phyloP scores from a whole-genome alignment of 1,140 invertebrate species.

The Thalassaphorura encarpata region DNA sequence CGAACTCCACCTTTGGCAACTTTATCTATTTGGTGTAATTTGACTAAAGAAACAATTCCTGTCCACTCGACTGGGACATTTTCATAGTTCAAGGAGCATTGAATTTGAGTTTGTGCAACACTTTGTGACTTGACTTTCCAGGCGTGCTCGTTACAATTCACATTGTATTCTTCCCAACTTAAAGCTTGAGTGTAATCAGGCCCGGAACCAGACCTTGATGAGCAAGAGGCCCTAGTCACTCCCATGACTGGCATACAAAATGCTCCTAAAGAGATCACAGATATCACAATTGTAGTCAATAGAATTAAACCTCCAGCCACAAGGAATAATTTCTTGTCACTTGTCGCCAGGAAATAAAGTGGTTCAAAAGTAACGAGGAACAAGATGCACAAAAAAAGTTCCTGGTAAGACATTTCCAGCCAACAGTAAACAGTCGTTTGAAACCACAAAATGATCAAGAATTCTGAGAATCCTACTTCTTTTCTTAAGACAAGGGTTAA shows the following conservation, averaged over 20 bases:
- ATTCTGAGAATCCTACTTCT: too few species aligned
- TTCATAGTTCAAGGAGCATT: conserved; percentile 10
- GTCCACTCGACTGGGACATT: conserved; percentile 17
- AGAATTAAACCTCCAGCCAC: not conserved
- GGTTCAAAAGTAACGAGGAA: too few species aligned
- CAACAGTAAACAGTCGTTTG: not conserved
- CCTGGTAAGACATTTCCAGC: not conserved
- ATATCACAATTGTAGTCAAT: not conserved
- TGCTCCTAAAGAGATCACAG: not conserved
- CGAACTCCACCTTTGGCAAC: not conserved
- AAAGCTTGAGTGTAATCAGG: not conserved
- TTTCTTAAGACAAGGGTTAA: too few species aligned
- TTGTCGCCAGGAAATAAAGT: too few species aligned
- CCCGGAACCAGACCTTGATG: not conserved
- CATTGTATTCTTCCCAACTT: conserved; percentile 20
- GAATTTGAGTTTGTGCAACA: conserved; percentile 18
- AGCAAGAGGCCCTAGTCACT: not conserved
- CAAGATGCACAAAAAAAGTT: not conserved
- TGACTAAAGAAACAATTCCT: not conserved
- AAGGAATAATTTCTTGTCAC: not conserved
- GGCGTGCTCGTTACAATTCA: conserved; percentile 13
- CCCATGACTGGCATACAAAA: not conserved
- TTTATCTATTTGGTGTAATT: not conserved
- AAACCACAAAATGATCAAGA: not conserved
- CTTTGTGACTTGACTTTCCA: conserved; percentile 11